Conservation (phyloP, 2,113 vertebrate species). For the Phaetusa simplex region DNA sequence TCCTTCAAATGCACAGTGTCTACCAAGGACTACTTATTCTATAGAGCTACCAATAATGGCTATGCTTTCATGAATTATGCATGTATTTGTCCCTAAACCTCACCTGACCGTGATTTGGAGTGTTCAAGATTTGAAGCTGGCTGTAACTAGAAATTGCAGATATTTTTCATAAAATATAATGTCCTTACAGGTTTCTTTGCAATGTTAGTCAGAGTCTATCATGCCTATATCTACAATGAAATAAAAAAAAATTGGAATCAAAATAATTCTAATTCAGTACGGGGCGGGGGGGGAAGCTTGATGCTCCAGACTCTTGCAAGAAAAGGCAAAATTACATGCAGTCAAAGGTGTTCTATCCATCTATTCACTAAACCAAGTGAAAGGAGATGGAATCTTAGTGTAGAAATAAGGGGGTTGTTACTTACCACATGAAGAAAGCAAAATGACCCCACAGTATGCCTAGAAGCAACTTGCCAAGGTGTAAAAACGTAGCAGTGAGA, state of each 20-base stretch:
- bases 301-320: background rate
- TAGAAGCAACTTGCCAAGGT: background rate
- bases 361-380: background rate
- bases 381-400: background rate
- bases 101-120: constrained; percentile 9
- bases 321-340: constrained; percentile 3
- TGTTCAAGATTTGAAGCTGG: constrained; percentile 13
- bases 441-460: background rate
- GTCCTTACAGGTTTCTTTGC: background rate
- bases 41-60: background rate
- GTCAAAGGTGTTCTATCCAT: background rate
- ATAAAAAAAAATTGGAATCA: background rate
- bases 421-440: constrained; percentile 13
- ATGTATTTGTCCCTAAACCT: constrained; percentile 24
- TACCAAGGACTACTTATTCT: constrained; percentile 18
- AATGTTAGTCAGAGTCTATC: background rate
- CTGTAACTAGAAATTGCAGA: background rate
- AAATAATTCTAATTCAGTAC: background rate
- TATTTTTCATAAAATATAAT: constrained; percentile 13
- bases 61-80: constrained; percentile 47
- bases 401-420: constrained; percentile 6
- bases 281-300: background rate
- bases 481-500: background rate
- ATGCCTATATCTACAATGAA: background rate
- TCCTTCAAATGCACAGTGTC: constrained; percentile 33